A percentile compares a stretch with the other conserved stretches of the same genome.
Evolutionary conservation across 2,888 invertebrate genomes (phyloP).

Genomic region (Netelia inedita): DNA sequence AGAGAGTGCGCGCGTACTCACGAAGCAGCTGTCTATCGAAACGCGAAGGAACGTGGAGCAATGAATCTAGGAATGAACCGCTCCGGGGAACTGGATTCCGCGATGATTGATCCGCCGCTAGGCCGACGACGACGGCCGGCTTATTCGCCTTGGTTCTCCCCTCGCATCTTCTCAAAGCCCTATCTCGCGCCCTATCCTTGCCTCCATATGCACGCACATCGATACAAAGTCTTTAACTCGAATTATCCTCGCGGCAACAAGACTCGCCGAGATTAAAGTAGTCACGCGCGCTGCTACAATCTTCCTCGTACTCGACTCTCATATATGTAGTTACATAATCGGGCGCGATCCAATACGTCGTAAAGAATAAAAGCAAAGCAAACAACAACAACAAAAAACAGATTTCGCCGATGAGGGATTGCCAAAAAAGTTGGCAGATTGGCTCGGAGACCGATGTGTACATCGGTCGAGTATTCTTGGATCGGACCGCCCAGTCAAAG

Average conservation of each 20-base stretch:
- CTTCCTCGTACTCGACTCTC: slow-evolving; percentile 16
- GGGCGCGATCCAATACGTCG: slow-evolving; percentile 7
- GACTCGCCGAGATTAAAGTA: slow-evolving; percentile 68
- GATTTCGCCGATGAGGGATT: slow-evolving; percentile 29
- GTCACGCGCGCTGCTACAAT: slow-evolving; percentile 61
- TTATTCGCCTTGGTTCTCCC: slow-evolving; percentile 17
- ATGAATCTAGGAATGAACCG: slow-evolving; percentile 68
- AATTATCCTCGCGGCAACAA: slow-evolving; percentile 66
- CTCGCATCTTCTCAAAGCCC: not conserved
- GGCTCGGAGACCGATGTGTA: slow-evolving; percentile 36
- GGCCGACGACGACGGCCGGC: slow-evolving; percentile 65
- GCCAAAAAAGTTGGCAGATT: slow-evolving; percentile 42
- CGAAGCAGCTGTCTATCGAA: slow-evolving; percentile 63
- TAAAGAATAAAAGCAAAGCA: not conserved
- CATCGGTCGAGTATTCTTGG: slow-evolving; percentile 78
- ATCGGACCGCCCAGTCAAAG: slow-evolving; percentile 75
- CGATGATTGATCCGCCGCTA: slow-evolving; percentile 76
- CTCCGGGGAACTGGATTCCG: slow-evolving; percentile 73
- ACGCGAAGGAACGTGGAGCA: slow-evolving; percentile 66
- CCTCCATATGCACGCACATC: slow-evolving; percentile 20
- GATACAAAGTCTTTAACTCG: slow-evolving; percentile 71
- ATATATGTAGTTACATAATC: slow-evolving; percentile 37
- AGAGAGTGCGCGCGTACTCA: slow-evolving; percentile 36
- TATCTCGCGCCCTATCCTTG: not conserved
- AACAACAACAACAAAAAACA: not conserved